Percentiles rank a stretch among this genome's conserved stretches.
These are phyloP conservation scores for Gryllus bimaculatus DNA, from an alignment of 1,140 invertebrate species.

Conservation along the genomic window DNA sequence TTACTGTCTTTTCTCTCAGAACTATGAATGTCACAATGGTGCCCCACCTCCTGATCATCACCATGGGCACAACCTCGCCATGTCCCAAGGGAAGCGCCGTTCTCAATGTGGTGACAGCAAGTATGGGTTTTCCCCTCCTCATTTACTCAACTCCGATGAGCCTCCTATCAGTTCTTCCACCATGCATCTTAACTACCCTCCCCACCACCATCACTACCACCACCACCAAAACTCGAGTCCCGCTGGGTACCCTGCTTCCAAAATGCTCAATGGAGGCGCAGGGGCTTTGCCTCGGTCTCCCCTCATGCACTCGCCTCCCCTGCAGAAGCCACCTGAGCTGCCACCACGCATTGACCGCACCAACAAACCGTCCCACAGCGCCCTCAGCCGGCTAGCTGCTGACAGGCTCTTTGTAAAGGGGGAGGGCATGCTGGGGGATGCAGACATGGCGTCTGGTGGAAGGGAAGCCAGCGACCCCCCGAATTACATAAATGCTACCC, in stretches of 20 bases:
- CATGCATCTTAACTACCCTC: conserved; percentile 34
- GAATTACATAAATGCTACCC: conserved; percentile 46
- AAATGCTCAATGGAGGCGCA: not conserved
- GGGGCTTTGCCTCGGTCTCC: conserved; percentile 18
- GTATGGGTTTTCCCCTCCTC: conserved; percentile 47
- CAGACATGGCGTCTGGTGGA: conserved; percentile 28
- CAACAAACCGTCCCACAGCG: conserved; percentile 48
- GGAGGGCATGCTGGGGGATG: conserved; percentile 10
- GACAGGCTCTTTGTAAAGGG: conserved; percentile 47
- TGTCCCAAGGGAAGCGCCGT: conserved; percentile 29
- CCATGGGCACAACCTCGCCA: conserved; percentile 10
- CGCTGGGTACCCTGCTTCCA: not conserved
- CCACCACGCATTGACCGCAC: conserved; percentile 73
- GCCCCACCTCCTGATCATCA: conserved; percentile 25
- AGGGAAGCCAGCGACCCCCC: conserved; percentile 33
- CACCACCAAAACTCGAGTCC: conserved; percentile 6
- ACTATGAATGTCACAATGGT: conserved; percentile 15
- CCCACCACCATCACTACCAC: conserved; percentile 40
- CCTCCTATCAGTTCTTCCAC: conserved; percentile 30
- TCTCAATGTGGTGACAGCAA: conserved; percentile 47
- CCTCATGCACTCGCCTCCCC: conserved; percentile 28
- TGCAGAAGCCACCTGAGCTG: conserved; percentile 53
- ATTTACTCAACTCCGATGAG: conserved; percentile 29
- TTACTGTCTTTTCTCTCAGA: conserved; percentile 12
- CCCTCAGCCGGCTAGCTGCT: conserved; percentile 38